Percentiles rank a stretch among this genome's conserved stretches.
Conservation (phyloP, 35 echinoderm and acorn worm genomes). For the Heliocidaris erythrogramma region DNA sequence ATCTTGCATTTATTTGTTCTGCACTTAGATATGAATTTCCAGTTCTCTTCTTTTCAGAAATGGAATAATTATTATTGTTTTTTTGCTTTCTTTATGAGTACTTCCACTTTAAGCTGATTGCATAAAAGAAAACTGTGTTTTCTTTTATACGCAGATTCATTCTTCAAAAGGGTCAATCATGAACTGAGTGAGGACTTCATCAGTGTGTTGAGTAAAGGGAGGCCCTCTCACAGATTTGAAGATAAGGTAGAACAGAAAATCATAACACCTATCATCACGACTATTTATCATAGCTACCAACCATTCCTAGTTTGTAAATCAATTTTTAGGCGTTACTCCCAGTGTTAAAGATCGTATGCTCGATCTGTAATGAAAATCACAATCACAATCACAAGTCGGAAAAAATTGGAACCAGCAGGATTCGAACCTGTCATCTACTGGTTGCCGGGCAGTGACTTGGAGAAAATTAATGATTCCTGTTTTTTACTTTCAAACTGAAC, state of each 20-base stretch:
- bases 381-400: too few relatives aligned
- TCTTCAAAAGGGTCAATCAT: constrained; percentile 66
- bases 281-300: neutral
- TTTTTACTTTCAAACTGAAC: too few relatives aligned
- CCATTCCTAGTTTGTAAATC: neutral
- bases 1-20: neutral
- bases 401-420: too few relatives aligned
- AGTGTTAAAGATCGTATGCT: too few relatives aligned
- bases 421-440: too few relatives aligned
- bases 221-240: constrained; percentile 46
- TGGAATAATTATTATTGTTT: neutral
- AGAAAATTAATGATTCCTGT: neutral
- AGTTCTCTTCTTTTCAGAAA: neutral
- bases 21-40: neutral
- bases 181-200: constrained; percentile 54
- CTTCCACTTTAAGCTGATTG: neutral
- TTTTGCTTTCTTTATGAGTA: neutral
- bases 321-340: too few relatives aligned
- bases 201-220: constrained; percentile 34
- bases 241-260: constrained; percentile 61
- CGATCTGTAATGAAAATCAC: too few relatives aligned
- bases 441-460: too few relatives aligned
- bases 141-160: constrained; percentile 63
- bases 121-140: neutral
- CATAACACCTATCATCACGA: neutral